Evolutionary conservation across 2,113 vertebrate genomes (phyloP), one percentile per base, ranked within the genome.

Genomic region (Callorhinus ursinus): DNA sequence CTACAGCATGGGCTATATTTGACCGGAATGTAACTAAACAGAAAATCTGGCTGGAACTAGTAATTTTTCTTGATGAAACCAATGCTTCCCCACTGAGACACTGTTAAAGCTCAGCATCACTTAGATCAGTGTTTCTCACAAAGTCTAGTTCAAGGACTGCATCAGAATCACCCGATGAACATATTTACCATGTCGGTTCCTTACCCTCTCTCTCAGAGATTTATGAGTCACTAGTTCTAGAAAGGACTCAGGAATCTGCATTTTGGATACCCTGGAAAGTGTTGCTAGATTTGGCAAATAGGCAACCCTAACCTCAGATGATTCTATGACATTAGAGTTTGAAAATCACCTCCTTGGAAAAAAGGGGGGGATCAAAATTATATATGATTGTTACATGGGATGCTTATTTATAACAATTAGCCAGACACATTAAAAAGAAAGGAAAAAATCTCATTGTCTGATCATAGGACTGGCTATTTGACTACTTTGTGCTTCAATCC

Each of bases 21-120:
- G 42, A 83, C 24, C n/a, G 42, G 19, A 83, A 80, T 88, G 21
- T 88, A 77, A 83, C 49, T 95, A 90, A 93, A 69, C 14, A 80
- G 65, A 96, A 94, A 90, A 93, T 65, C 39, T 90, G 76, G 33
- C 26, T 90, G 71, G 65, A 95, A 87, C 92, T 83, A 86, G 19
- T 94, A 26, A 83, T 84, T 93, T 88, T 90, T 85, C 63, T n/a
- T 85, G 33, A 77, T 82, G 69, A 96, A 76, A 67, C 31, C 42
- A 82, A 18, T 9, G 15, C 51, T 77, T 77, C 65, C 65, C 65
- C 11, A 80, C 8, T n/a, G 51, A 92, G 74, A 84, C 4, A 71
- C 7, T 5, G 12, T 83, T 93, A 80, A 80, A 88, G 53, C 53
- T 36, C 39, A 53, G 59, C 95, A 81, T 31, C 19, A 61, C 65